A percentile compares a stretch with the other conserved stretches of the same genome.
phyloP scores from a whole-genome alignment of 2,888 invertebrate genomes.

The Agriotes lineatus region DNA sequence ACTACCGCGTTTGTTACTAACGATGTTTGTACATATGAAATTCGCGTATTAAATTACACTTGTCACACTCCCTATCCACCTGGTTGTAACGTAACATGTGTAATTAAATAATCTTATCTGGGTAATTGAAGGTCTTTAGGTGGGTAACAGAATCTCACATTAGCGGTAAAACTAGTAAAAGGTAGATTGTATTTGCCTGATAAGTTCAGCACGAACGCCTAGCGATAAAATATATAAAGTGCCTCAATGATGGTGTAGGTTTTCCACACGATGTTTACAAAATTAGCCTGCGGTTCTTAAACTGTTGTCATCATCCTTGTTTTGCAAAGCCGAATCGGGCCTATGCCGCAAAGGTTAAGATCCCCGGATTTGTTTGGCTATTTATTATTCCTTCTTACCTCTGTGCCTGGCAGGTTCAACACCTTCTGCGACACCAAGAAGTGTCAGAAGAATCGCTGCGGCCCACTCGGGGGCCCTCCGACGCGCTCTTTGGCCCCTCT shows the following conservation, averaged over 20 bases:
- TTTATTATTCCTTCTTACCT: slow-evolving; percentile 24
- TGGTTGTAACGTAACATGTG: slow-evolving; percentile 26
- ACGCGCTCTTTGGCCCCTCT: slow-evolving; percentile 18
- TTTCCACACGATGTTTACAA: background rate
- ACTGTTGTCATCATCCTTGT: background rate
- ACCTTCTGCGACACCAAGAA: slow-evolving; percentile 25
- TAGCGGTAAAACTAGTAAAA: slow-evolving; percentile 35
- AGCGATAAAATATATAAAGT: background rate
- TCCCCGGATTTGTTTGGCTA: background rate
- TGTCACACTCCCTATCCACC: background rate
- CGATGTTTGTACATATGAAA: background rate
- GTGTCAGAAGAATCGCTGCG: slow-evolving; percentile 25
- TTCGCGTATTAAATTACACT: background rate
- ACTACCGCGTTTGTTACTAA: background rate
- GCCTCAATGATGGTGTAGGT: background rate
- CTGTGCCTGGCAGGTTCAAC: slow-evolving; percentile 16
- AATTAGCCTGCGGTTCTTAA: background rate
- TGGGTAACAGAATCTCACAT: slow-evolving; percentile 31
- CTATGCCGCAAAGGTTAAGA: background rate
- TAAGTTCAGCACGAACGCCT: background rate
- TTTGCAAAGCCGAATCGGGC: background rate
- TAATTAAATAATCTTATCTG: slow-evolving; percentile 35
- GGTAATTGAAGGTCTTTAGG: slow-evolving; percentile 31
- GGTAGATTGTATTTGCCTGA: slow-evolving; percentile 12
- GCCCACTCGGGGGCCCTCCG: slow-evolving; percentile 20